phyloP scores from a whole-genome alignment of 2,113 vertebrate genomes.

The Aspiorhynchus laticeps region DNA sequence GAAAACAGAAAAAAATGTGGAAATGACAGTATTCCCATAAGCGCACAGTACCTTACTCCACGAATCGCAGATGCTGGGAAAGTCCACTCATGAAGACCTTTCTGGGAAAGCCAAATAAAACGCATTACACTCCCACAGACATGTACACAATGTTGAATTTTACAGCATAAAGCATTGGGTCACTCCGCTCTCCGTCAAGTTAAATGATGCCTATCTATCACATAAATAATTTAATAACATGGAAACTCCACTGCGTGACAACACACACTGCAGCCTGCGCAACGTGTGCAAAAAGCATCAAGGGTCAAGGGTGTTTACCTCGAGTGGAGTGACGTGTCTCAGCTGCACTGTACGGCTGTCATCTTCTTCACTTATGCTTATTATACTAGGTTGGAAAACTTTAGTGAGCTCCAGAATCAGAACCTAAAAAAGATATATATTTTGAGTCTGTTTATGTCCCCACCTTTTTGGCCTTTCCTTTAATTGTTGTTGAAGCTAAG shows the following conservation, averaged over 20 bases:
- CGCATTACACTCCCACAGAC: not conserved
- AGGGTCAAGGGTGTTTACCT: conserved; percentile 70
- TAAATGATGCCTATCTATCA: not conserved
- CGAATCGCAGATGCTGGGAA: conserved; percentile 80
- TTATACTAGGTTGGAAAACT: conserved; percentile 78
- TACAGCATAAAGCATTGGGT: not conserved
- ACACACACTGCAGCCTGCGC: conserved; percentile 13
- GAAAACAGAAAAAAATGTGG: not conserved
- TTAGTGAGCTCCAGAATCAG: conserved; percentile 85
- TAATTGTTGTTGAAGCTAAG: not conserved
- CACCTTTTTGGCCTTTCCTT: conserved; percentile 3
- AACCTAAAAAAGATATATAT: conserved; percentile 72
- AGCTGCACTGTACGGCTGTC: conserved; percentile 75
- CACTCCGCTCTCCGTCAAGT: not conserved
- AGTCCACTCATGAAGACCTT: conserved; percentile 81
- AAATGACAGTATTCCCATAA: not conserved
- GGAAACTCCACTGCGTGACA: conserved; percentile 30
- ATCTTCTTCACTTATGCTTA: conserved; percentile 73
- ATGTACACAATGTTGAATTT: not conserved
- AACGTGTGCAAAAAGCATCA: not conserved
- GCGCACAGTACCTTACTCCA: conserved; percentile 82
- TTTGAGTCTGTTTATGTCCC: conserved; percentile 18
- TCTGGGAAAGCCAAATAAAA: conserved; percentile 69
- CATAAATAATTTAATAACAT: conserved; percentile 3
- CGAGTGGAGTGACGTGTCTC: conserved; percentile 72